Percentiles rank a stretch among this genome's conserved stretches.
These are phyloP conservation scores for Danio aesculapii DNA, from an alignment of 2,797 vertebrate species.

Conservation along the genomic window DNA sequence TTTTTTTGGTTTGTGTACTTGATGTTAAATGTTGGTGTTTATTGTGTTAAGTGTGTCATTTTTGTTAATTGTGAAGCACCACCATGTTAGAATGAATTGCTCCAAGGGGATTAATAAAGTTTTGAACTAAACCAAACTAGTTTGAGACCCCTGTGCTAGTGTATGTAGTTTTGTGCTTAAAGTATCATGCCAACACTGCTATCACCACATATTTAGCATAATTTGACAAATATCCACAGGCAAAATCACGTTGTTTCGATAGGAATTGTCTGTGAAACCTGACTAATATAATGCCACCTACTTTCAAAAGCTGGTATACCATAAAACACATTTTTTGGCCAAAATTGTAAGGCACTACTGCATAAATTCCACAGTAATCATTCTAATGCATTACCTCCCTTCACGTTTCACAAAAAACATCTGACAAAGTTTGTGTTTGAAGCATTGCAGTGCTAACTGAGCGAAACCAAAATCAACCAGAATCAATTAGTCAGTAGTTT, in stretches of 20 bases:
- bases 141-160: not conserved
- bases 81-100: too few species aligned
- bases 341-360: not conserved
- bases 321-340: not conserved
- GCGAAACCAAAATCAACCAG: not conserved
- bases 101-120: too few species aligned
- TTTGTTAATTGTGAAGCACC: too few species aligned
- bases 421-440: not conserved
- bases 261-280: not conserved
- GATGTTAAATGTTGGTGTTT: too few species aligned
- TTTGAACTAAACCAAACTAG: too few species aligned
- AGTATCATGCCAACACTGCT: too few species aligned
- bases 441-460: not conserved
- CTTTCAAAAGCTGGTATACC: too few species aligned
- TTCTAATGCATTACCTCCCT: not conserved
- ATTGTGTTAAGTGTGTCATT: too few species aligned
- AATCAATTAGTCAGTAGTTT: slow-evolving; percentile 1
- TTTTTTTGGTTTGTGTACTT: too few species aligned
- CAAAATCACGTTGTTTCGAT: too few species aligned
- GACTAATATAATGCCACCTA: not conserved
- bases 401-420: not conserved
- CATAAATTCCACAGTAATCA: not conserved
- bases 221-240: too few species aligned
- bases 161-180: not conserved
- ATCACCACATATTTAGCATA: too few species aligned